These are phyloP conservation scores for Rhingia campestris DNA, from an alignment of 2,888 invertebrate species.

Conservation along the genomic window DNA sequence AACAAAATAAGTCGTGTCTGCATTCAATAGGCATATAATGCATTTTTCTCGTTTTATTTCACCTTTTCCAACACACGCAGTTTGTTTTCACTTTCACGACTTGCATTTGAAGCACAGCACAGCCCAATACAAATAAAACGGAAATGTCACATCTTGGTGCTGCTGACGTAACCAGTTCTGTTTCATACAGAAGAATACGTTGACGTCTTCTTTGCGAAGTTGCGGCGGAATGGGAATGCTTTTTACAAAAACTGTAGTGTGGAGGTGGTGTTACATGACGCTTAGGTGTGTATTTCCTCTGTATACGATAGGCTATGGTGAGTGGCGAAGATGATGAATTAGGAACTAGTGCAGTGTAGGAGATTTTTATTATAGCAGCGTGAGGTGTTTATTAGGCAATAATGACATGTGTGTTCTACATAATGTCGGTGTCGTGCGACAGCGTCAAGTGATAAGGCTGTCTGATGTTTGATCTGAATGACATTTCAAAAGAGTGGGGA, in stretches of 20 bases:
- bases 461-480: conserved; percentile 11
- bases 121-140: conserved; percentile 22
- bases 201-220: conserved; percentile 46
- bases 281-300: conserved; percentile 50
- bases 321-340: conserved; percentile 44
- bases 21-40: conserved; percentile 11
- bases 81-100: conserved; percentile 63
- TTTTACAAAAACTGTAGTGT: conserved; percentile 26
- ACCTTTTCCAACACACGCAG: conserved; percentile 26
- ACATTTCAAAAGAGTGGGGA: neutral
- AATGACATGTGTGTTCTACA: conserved; percentile 2
- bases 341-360: conserved; percentile 16
- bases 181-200: conserved; percentile 1
- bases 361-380: conserved; percentile 20
- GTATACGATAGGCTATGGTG: conserved; percentile 3
- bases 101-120: conserved; percentile 16
- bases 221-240: conserved; percentile 8
- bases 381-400: conserved; percentile 33
- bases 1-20: neutral
- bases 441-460: conserved; percentile 31
- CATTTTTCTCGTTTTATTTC: conserved; percentile 6
- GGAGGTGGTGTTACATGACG: conserved; percentile 49
- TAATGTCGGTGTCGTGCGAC: neutral
- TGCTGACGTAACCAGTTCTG: conserved; percentile 43
- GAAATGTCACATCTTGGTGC: conserved; percentile 15